Percentiles rank a stretch among this genome's conserved stretches.
Conservation (phyloP, 2,113 vertebrate genomes). For the Elachura formosa region DNA sequence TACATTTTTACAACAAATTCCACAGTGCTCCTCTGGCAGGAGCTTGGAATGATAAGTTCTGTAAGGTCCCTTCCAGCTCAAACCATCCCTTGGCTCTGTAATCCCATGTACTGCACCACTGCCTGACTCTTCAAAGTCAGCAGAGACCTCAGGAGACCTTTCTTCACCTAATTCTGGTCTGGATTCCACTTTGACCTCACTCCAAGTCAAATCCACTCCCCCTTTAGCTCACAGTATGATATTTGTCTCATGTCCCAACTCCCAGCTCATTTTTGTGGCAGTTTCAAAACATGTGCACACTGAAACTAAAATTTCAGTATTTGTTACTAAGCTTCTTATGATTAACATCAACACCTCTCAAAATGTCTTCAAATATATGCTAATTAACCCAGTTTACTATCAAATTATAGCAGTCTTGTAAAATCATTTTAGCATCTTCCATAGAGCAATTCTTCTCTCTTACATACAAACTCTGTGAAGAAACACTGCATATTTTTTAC, state of each 20-base stretch:
- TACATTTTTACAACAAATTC: neutral
- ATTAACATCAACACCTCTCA: constrained; percentile 6
- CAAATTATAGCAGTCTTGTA: neutral
- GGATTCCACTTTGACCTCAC: neutral
- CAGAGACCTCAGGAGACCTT: neutral
- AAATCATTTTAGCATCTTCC: neutral
- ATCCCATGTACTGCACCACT: neutral
- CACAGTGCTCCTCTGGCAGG: neutral
- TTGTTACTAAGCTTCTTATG: neutral
- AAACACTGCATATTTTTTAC: neutral
- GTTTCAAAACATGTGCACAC: neutral
- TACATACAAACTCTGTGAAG: neutral
- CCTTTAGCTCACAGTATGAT: neutral
- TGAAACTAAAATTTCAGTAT: neutral
- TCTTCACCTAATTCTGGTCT: neutral
- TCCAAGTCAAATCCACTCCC: neutral
- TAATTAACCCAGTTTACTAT: neutral
- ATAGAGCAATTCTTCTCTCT: neutral
- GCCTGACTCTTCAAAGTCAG: neutral
- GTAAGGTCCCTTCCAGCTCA: neutral
- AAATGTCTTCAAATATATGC: neutral
- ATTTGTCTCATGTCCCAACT: neutral
- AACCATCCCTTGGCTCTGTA: neutral
- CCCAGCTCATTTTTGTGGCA: neutral
- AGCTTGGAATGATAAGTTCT: neutral